A percentile compares a stretch with the other conserved stretches of the same genome.
Conservation (phyloP, 2,113 vertebrate species). For the Dipodomys merriami region DNA sequence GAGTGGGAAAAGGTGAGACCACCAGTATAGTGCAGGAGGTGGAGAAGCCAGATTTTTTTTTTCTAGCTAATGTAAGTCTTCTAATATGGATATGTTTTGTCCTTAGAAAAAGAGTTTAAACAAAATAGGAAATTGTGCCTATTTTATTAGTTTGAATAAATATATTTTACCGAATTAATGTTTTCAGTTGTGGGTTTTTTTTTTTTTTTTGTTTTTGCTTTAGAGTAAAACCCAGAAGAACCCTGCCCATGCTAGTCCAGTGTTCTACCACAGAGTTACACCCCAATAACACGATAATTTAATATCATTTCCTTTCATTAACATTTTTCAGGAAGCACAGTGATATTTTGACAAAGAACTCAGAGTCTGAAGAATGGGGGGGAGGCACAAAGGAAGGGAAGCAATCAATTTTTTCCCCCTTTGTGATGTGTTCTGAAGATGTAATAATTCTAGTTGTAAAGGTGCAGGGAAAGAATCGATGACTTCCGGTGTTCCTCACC, state of each 20-base stretch:
- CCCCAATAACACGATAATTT: no score
- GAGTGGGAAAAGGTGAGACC: no score
- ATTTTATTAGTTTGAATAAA: conserved; percentile 56
- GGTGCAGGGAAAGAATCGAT: conserved; percentile 18
- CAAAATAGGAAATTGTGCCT: conserved; percentile 30
- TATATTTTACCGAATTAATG: neutral
- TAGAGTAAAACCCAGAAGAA: neutral
- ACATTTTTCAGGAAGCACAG: neutral
- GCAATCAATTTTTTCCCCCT: conserved; percentile 1
- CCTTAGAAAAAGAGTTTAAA: neutral
- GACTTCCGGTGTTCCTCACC: conserved; percentile 6
- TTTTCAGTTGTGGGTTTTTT: neutral
- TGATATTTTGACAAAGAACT: conserved; percentile 58
- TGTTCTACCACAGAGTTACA: neutral
- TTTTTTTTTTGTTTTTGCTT: neutral
- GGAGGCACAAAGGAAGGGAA: conserved; percentile 25
- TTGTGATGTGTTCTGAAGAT: conserved; percentile 8
- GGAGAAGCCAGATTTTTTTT: neutral
- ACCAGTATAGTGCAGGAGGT: no score
- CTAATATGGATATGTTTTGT: neutral
- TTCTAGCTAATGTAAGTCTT: neutral
- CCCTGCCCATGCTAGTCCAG: neutral
- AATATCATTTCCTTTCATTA: conserved; percentile 6
- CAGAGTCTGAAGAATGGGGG: conserved; percentile 2
- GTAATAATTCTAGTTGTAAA: conserved; percentile 52